Evolutionary conservation across 1,140 invertebrate genomes (phyloP), one percentile per base, ranked within the genome.

Genomic region (Lucilia sericata): DNA sequence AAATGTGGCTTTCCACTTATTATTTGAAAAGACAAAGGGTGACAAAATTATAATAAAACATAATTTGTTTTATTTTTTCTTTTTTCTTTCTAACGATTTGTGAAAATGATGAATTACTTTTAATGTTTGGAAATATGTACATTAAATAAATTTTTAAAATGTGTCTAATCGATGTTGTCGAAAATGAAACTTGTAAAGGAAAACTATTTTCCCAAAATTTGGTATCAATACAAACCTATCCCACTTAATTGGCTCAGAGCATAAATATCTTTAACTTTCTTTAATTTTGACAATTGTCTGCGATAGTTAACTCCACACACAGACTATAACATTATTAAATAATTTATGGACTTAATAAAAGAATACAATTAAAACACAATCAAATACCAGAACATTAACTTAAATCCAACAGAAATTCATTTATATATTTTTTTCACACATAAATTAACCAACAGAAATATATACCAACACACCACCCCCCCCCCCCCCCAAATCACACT

Each of bases 71-170:
- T 42, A 3, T 42, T 42, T 42, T 30, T 3, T 30, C 25, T 30
- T 30, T 21, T 80, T 19, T 21, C n/a, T 51, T 51, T 80, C 14
- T 21, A 80, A 78, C 19, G 12, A 25, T 70, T 70, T 21, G 9
- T 25, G 47, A 80, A 80, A 49, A 80, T 80, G 76, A 80, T 80
- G 42, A 80, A 80, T 51, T 80, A 80, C 76, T 80, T 80, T 80
- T 36, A 19, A 19, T 70, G 21, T 49, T 42, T 80, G 42, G 47
- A 49, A 21, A 21, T 21, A n/a, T n/a, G n/a, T n/a, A 42, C 10
- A 42, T 42, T 42, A 42, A 42, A 42, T 8, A 42, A 0, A 42
- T 42, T 42, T 42, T 42, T 42, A 3, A 42, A 42, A 42, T 42
- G 2, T 42, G 42, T 42, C 0, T 42, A 42, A 42, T 42, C 42